These are phyloP conservation scores for Mormyrus proboscirostris DNA, from an alignment of 2,797 vertebrate species.

Conservation along the genomic window DNA sequence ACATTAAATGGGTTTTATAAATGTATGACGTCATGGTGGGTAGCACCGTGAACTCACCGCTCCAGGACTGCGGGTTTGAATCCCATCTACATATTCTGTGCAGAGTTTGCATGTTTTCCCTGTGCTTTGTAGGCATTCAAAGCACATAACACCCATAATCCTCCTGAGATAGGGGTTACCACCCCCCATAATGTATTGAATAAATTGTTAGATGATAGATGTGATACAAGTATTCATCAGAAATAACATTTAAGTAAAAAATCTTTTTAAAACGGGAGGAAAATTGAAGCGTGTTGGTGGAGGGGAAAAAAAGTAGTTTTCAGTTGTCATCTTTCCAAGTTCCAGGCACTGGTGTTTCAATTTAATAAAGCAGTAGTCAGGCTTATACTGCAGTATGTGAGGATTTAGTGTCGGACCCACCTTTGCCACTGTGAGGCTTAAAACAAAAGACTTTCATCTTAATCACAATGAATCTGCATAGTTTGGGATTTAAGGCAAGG, in stretches of 20 bases:
- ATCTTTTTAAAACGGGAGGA: not conserved
- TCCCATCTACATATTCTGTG: not conserved
- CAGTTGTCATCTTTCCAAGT: conserved; percentile 29
- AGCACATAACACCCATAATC: not conserved
- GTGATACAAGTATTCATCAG: not conserved
- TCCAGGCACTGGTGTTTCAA: conserved; percentile 40
- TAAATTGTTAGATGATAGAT: not conserved
- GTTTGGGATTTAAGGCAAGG: not conserved
- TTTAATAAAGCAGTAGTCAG: conserved; percentile 58
- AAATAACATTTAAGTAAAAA: not conserved
- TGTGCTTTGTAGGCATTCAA: not conserved
- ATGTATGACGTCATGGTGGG: not conserved
- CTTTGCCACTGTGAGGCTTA: not conserved
- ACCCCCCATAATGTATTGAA: not conserved
- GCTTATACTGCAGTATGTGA: conserved; percentile 47
- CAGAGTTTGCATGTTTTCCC: not conserved
- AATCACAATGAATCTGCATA: not conserved
- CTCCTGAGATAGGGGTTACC: not conserved
- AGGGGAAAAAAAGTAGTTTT: not conserved
- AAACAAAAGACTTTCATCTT: not conserved
- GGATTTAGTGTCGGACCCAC: conserved; percentile 49
- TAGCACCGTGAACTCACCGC: not conserved
- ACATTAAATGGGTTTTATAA: not conserved
- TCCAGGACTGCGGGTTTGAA: not conserved
- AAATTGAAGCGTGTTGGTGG: not conserved